Conservation (phyloP, 2,888 invertebrate genomes). For the Sceliomorpha sp. region DNA sequence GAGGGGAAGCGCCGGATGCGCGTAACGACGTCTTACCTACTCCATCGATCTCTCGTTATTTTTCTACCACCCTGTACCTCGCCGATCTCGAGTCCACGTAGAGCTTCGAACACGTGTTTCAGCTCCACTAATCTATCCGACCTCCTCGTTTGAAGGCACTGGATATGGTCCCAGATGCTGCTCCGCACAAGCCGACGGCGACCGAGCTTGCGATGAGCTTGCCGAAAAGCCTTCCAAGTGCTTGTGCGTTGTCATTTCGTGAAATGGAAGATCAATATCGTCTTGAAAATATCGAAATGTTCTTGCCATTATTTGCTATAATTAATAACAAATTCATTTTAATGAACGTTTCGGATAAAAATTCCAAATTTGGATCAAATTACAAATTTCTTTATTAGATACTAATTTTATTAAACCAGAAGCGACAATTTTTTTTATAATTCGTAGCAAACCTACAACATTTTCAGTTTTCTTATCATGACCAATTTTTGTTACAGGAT, state of each 20-base stretch:
- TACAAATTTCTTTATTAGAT: too few species aligned
- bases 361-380: too few species aligned
- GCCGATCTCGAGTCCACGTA: slow-evolving; percentile 58
- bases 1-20: slow-evolving; percentile 73
- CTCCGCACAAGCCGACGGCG: slow-evolving; percentile 66
- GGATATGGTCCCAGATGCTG: slow-evolving; percentile 76
- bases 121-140: slow-evolving; percentile 75
- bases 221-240: slow-evolving; percentile 14
- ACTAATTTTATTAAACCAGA: too few species aligned
- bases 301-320: too few species aligned
- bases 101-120: slow-evolving; percentile 78
- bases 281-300: too few species aligned
- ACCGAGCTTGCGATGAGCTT: slow-evolving; percentile 29
- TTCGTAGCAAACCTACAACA: too few species aligned
- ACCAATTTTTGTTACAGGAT: too few species aligned
- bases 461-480: too few species aligned
- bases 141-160: slow-evolving; percentile 61
- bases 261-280: slow-evolving; percentile 13
- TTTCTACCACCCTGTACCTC: slow-evolving; percentile 69
- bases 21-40: slow-evolving; percentile 79
- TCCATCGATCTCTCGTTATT: slow-evolving; percentile 73
- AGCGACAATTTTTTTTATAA: too few species aligned
- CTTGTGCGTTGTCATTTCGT: neutral
- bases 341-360: too few species aligned
- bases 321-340: too few species aligned